Conservation (phyloP, 2,888 invertebrate genomes). For the Agriopis aurantiaria region DNA sequence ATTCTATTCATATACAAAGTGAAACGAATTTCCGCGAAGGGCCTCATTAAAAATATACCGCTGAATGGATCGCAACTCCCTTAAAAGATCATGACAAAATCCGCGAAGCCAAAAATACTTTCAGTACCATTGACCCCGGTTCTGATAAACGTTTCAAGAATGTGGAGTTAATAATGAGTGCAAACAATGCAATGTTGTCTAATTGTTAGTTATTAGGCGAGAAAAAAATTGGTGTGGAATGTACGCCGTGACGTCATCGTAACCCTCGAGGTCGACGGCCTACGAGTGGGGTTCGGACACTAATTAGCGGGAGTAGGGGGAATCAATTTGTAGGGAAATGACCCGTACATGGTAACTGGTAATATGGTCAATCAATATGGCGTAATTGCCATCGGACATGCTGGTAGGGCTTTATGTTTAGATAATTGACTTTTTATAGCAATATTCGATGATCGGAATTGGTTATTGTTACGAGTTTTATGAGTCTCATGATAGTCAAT, state of each 20-base stretch:
- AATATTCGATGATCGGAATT: conserved; percentile 21
- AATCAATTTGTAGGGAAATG: conserved; percentile 50
- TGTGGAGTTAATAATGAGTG: conserved; percentile 56
- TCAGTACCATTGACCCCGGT: conserved; percentile 65
- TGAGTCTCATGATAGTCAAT: conserved; percentile 16
- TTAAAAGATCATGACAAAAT: conserved; percentile 50
- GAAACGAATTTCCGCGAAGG: conserved; percentile 26
- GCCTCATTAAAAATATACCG: conserved; percentile 30
- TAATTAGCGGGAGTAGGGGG: conserved; percentile 52
- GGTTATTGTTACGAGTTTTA: conserved; percentile 25
- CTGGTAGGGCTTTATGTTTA: conserved; percentile 27
- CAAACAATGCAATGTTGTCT: conserved; percentile 68
- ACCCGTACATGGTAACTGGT: conserved; percentile 39
- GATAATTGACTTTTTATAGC: conserved; percentile 31
- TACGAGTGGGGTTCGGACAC: conserved; percentile 46
- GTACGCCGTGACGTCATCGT: conserved; percentile 62
- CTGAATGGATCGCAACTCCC: conserved; percentile 33
- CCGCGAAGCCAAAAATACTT: conserved; percentile 54
- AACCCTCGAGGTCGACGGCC: conserved; percentile 63
- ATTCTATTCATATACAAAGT: conserved; percentile 18
- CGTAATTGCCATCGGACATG: conserved; percentile 41
- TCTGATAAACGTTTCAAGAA: conserved; percentile 56
- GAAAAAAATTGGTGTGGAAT: conserved; percentile 67
- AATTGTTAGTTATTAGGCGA: conserved; percentile 74
- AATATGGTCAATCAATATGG: conserved; percentile 43